Evolutionary conservation across 2,113 vertebrate species (phyloP), one percentile per base, ranked within the genome.

Genomic region (Mirounga angustirostris): DNA sequence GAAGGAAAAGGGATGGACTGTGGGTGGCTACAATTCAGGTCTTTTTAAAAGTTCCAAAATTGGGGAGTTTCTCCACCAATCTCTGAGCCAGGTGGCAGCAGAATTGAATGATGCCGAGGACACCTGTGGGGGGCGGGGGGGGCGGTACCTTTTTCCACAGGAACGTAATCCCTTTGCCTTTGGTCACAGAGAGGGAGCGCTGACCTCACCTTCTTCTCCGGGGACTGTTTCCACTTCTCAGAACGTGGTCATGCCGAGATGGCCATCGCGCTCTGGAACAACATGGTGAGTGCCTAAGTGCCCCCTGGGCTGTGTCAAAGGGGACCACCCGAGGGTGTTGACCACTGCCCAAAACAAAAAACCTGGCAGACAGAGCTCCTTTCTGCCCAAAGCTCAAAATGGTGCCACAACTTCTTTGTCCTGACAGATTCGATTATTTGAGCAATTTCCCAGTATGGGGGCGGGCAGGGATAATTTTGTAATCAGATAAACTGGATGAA

Each of bases 211-310:
- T 99, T 99, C 99, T 99, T 99, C 98, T 99, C 99, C 1, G 96
- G 98, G 85, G 99, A 99, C 98, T 99, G 99, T 98, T 99, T 99
- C 98, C 99, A 99, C 98, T 99, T 99, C 98, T 99, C 98, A 80
- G 99, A 98, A 50, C 99, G 98, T 7, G 99, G 99, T 19, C 99
- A 99, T 0, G 99, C 99, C 0, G 99, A 99, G 98, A 99, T 99
- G 99, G 99, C 99, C 88, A 96, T 98, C 7, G 99, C 99, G 6
- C 98, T 99, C 88, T 99, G 99, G 99, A 99, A 99, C 96, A 99
- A 99, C 97, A 99, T 99, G 99, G 99, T 99, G 98, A 99, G 98
- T 78, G 22, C 2, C 67, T 15, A 0, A 2, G 79, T 18, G 10
- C 18, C 65, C 2, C 54, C 4, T 0, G 21, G 52, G 61, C n/a